phyloP scores from a whole-genome alignment of 2,888 invertebrate species.

The Cheilosia pagana region DNA sequence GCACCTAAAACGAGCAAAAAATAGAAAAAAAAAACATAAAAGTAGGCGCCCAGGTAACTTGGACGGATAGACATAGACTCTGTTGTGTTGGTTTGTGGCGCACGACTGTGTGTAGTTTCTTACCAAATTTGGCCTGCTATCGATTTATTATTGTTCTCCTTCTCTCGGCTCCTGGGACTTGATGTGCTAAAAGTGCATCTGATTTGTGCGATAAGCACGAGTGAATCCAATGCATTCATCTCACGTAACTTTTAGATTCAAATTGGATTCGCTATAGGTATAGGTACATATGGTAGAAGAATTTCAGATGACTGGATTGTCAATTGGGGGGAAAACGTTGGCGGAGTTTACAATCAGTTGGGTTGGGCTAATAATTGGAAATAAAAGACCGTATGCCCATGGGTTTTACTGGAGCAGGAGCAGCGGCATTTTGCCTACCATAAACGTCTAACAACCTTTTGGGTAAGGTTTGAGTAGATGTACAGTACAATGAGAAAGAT shows the following conservation, averaged over 20 bases:
- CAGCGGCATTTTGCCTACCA: no score
- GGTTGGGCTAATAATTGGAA: not conserved
- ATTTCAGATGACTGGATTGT: constrained; percentile 49
- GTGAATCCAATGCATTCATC: constrained; percentile 50
- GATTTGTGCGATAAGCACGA: constrained; percentile 11
- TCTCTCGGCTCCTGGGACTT: constrained; percentile 15
- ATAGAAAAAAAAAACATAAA: constrained; percentile 41
- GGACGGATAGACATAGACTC: constrained; percentile 23
- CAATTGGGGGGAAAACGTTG: constrained; percentile 23
- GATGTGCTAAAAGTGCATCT: constrained; percentile 28
- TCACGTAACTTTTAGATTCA: constrained; percentile 57
- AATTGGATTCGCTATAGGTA: constrained; percentile 41
- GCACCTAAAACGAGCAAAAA: constrained; percentile 45
- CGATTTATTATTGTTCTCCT: constrained; percentile 47
- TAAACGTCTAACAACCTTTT: no score
- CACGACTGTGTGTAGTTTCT: constrained; percentile 17
- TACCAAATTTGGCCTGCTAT: constrained; percentile 65
- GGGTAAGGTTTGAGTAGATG: no score
- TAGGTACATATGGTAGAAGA: constrained; percentile 1
- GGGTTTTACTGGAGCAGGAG: no score
- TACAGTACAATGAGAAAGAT: no score
- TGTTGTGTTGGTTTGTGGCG: not conserved
- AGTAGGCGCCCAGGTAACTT: constrained; percentile 70
- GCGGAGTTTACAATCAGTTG: constrained; percentile 10
- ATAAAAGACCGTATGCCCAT: no score